Base-by-base conservation (phyloP, 23 tunicate species). In the Clavelina lepadiformis region DNA sequence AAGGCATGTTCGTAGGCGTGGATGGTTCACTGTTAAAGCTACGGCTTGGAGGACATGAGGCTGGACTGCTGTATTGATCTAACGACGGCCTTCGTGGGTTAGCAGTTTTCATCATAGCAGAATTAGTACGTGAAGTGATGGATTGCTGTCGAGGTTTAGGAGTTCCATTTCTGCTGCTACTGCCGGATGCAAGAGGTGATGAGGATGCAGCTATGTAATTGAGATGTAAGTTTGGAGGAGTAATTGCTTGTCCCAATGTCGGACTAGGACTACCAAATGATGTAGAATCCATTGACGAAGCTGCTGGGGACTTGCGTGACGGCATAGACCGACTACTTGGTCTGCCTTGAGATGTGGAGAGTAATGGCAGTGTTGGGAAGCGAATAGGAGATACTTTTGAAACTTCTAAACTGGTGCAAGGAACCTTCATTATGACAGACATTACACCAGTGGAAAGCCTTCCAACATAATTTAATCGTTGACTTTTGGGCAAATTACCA, bases 301-400 rank as follows among this genome's bases (percentile, higher is more conserved):
- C n/a, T 8, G 70, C 85, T 11, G 95, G 95, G 3, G 95, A 86
- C 41, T 86, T 86, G 35, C 56, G 51, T 19, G 78, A 64, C 55
- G 28, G 75, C 13, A 31, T 31, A 33, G 83, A 77, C 13, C 72
- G 68, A 3, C 51, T 28, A 32, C 41, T 44, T n/a, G 66, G 33
- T 2, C 57, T 46, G 21, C 29, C 27, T 38, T 55, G 84, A 50
- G 31, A 38, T 31, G 46, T 34, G 4, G 73, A 29, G 21, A 3
- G 71, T 11, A 5, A 60, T 5, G 45, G 5, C 28, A 68, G 1
- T 18, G 82, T 38, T 5, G 70, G 63, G 30, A 46, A 41, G 11
- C 26, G 22, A 3, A 57, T 21, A 7, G 56, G 4, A 13, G 3
- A 25, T 11, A 3, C 15, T 7, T 41, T 35, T 29, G 28, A 31